Conservation (phyloP, 1,140 invertebrate genomes). For the Saccostrea echinata region DNA sequence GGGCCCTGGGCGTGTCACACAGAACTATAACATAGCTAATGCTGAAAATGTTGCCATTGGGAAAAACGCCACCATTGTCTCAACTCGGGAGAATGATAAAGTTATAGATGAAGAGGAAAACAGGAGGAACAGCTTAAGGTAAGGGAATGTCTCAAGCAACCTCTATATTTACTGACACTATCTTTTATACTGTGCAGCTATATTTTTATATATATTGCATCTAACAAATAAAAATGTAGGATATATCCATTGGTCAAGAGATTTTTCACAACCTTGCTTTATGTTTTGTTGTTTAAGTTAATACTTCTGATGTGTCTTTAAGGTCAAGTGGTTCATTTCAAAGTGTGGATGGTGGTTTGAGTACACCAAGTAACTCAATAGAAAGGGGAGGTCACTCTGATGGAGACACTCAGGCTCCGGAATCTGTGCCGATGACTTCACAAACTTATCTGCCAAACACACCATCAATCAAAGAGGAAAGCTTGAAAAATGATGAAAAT, state of each 20-base stretch:
- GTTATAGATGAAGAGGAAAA: conserved; percentile 12
- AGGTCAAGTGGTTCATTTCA: too few species aligned
- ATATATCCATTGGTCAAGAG: too few species aligned
- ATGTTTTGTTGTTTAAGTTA: too few species aligned
- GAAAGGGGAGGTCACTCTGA: neutral
- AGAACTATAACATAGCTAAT: neutral
- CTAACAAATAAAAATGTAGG: too few species aligned
- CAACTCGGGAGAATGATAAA: conserved; percentile 26
- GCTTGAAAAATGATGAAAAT: neutral
- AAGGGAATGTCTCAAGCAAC: neutral
- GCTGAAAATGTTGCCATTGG: conserved; percentile 25
- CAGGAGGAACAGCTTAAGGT: conserved; percentile 17
- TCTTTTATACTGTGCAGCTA: too few species aligned
- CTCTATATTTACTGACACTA: too few species aligned
- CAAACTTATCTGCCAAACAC: neutral
- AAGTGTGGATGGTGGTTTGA: conserved; percentile 8
- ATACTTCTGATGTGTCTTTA: too few species aligned
- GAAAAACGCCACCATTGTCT: neutral
- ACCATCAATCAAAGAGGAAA: neutral
- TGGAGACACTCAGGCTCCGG: neutral
- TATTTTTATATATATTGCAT: too few species aligned
- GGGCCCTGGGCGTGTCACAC: neutral
- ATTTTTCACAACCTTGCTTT: too few species aligned
- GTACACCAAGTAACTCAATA: neutral
- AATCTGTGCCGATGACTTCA: neutral